phyloP scores from a whole-genome alignment of 2,888 invertebrate genomes.

The Brenthis ino region DNA sequence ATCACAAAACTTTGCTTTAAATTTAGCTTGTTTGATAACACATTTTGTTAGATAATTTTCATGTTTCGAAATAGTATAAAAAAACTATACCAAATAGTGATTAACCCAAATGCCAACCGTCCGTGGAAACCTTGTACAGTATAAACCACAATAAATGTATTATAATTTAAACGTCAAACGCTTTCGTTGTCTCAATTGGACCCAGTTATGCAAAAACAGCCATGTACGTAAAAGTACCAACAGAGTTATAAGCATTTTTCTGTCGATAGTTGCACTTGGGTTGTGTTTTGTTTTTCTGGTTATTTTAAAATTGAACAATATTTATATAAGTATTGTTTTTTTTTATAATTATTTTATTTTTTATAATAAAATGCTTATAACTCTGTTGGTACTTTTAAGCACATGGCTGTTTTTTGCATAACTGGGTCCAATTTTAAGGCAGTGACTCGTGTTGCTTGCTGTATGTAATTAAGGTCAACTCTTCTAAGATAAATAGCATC shows the following conservation, averaged over 20 bases:
- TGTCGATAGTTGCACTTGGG: too few relatives aligned
- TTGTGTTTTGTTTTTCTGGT: too few relatives aligned
- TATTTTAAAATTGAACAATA: too few relatives aligned
- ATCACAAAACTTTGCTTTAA: not conserved
- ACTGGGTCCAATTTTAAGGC: not conserved
- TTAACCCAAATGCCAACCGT: constrained; percentile 41
- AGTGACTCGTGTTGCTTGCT: constrained; percentile 15
- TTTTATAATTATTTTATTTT: too few relatives aligned
- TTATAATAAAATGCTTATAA: too few relatives aligned
- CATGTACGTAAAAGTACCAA: too few relatives aligned
- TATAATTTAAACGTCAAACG: not conserved
- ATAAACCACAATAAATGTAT: constrained; percentile 3
- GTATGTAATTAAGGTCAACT: constrained; percentile 34
- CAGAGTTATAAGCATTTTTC: too few relatives aligned
- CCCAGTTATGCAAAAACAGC: too few relatives aligned
- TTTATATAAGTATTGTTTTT: too few relatives aligned
- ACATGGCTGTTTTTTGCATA: too few relatives aligned
- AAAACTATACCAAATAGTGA: constrained; percentile 21
- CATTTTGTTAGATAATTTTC: constrained; percentile 14
- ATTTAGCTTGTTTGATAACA: not conserved
- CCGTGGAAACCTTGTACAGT: constrained; percentile 40
- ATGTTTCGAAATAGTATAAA: constrained; percentile 19
- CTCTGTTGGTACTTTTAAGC: too few relatives aligned
- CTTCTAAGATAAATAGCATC: constrained; percentile 33
- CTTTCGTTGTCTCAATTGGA: not conserved